Percentiles rank a stretch among this genome's conserved stretches.
These are phyloP conservation scores for Tetragonisca angustula DNA, from an alignment of 2,888 invertebrate species.

Conservation along the genomic window DNA sequence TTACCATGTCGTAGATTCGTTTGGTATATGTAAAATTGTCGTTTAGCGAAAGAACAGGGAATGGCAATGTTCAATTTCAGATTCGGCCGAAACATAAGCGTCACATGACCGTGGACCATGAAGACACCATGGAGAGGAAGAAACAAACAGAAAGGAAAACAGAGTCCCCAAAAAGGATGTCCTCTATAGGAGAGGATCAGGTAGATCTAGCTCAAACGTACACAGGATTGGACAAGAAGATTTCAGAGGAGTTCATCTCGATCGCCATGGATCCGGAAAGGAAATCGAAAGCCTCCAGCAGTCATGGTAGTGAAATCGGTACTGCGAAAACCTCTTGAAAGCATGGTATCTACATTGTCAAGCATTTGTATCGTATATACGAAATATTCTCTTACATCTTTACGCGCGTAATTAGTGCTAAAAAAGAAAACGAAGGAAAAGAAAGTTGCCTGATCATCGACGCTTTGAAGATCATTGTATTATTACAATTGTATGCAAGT, in stretches of 20 bases:
- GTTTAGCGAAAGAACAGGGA: not conserved
- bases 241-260: slow-evolving; percentile 82
- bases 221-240: slow-evolving; percentile 82
- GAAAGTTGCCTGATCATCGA: not conserved
- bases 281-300: slow-evolving; percentile 80
- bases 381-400: not conserved
- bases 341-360: not conserved
- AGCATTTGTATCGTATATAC: not conserved
- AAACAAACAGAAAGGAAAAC: slow-evolving; percentile 72
- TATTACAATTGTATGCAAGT: slow-evolving; percentile 6
- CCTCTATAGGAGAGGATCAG: slow-evolving; percentile 78
- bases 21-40: too few species aligned
- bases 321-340: slow-evolving; percentile 60
- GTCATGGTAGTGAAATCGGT: slow-evolving; percentile 80
- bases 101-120: slow-evolving; percentile 72
- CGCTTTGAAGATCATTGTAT: not conserved
- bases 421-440: not conserved
- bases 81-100: slow-evolving; percentile 77
- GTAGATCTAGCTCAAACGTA: slow-evolving; percentile 80
- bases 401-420: not conserved
- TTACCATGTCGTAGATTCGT: not conserved
- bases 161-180: slow-evolving; percentile 72
- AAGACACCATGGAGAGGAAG: slow-evolving; percentile 69
- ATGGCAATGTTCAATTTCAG: slow-evolving; percentile 44
- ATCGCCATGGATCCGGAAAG: slow-evolving; percentile 82